Evolutionary conservation across 2,888 invertebrate species (phyloP).

Genomic region (Cryptocheilus praepositus): DNA sequence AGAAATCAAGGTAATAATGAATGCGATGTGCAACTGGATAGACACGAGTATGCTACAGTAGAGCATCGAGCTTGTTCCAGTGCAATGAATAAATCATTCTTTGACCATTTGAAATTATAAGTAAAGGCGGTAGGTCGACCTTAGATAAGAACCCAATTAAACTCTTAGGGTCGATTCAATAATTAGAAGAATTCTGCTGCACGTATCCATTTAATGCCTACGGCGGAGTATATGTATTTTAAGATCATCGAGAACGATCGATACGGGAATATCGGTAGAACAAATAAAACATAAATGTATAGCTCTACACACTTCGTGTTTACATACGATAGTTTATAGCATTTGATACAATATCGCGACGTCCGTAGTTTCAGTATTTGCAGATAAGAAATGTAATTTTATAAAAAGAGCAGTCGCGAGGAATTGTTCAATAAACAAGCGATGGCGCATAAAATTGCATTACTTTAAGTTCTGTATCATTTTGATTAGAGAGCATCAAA

Average conservation of each 20-base stretch:
- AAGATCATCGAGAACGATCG: background rate
- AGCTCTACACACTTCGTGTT: background rate
- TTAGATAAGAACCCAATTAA: conserved; percentile 65
- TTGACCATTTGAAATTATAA: conserved; percentile 50
- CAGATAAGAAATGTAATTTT: too few species aligned
- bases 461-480: too few species aligned
- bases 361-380: too few species aligned
- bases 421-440: background rate
- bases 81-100: conserved; percentile 50
- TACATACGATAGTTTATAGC: too few species aligned
- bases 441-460: too few species aligned
- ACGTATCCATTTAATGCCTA: background rate
- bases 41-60: background rate
- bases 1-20: too few species aligned
- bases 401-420: background rate
- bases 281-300: background rate
- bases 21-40: background rate
- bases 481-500: too few species aligned
- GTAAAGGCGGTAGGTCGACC: conserved; percentile 51
- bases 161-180: conserved; percentile 61
- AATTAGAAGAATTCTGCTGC: conserved; percentile 53
- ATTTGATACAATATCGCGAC: too few species aligned
- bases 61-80: background rate
- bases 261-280: background rate
- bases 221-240: too few species aligned